Conservation (phyloP, 2,888 invertebrate genomes). For the Pasiphila rectangulata region DNA sequence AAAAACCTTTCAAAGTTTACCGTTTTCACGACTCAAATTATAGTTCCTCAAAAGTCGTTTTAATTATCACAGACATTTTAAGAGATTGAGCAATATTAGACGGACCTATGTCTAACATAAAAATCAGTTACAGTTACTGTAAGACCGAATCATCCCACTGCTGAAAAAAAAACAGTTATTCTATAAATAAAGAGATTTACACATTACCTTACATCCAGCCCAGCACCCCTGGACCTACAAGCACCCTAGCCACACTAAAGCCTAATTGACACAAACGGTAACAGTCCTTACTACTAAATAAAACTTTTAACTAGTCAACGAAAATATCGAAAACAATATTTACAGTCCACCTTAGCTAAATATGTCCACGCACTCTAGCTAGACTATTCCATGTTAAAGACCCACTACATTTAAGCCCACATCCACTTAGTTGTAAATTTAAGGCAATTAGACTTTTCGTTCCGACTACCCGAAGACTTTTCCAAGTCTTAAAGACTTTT, state of each 20-base stretch:
- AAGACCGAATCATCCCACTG: no score
- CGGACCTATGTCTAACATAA: no score
- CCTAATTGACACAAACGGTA: slow-evolving; percentile 75
- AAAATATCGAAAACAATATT: slow-evolving; percentile 66
- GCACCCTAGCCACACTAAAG: slow-evolving; percentile 78
- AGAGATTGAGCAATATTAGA: no score
- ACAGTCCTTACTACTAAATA: slow-evolving; percentile 70
- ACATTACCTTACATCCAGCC: slow-evolving; percentile 36
- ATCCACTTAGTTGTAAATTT: background rate
- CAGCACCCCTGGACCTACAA: slow-evolving; percentile 60
- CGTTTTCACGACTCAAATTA: no score
- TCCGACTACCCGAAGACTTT: background rate
- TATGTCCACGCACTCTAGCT: slow-evolving; percentile 29
- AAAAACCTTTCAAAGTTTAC: no score
- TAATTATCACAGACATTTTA: no score
- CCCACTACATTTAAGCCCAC: background rate
- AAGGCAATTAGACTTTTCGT: slow-evolving; percentile 5
- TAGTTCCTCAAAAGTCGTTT: no score
- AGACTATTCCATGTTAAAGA: slow-evolving; percentile 1
- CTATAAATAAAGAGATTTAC: slow-evolving; percentile 1
- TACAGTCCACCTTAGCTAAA: no score
- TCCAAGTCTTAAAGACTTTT: background rate
- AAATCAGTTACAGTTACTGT: no score
- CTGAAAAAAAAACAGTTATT: background rate
- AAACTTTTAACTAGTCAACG: slow-evolving; percentile 77